phyloP scores from a whole-genome alignment of 2,113 vertebrate genomes.

The Myocastor coypus region DNA sequence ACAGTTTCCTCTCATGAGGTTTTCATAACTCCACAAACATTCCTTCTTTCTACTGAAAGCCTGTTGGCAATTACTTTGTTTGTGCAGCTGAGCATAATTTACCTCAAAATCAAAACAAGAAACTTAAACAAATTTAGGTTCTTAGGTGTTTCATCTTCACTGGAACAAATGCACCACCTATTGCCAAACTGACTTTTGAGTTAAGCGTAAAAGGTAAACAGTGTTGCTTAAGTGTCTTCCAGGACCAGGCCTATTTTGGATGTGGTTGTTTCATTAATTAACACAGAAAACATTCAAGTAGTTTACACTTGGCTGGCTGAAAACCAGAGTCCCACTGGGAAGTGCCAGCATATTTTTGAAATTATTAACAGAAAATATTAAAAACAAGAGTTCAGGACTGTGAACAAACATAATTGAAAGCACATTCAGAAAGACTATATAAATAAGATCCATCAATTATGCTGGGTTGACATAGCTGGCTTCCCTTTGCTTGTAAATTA shows the following conservation, averaged over 20 bases:
- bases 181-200: conserved; percentile 62
- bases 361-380: conserved; percentile 68
- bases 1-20: conserved; percentile 57
- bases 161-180: conserved; percentile 78
- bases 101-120: conserved; percentile 77
- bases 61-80: conserved; percentile 72
- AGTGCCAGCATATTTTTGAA: conserved; percentile 58
- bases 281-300: conserved; percentile 42
- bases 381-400: conserved; percentile 13
- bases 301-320: background rate
- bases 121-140: conserved; percentile 77
- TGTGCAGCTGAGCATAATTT: conserved; percentile 76
- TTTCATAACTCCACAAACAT: conserved; percentile 66
- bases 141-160: conserved; percentile 79
- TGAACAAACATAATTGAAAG: conserved; percentile 62
- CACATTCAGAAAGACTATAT: background rate
- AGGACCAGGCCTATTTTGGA: conserved; percentile 63
- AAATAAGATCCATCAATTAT: background rate
- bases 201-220: conserved; percentile 76
- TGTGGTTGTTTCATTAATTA: conserved; percentile 41
- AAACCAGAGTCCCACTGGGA: background rate
- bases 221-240: conserved; percentile 61
- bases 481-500: conserved; percentile 46
- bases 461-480: conserved; percentile 58
- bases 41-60: conserved; percentile 63